Base-by-base conservation (phyloP, 2,888 invertebrate species). In the Meandrusa payeni region DNA sequence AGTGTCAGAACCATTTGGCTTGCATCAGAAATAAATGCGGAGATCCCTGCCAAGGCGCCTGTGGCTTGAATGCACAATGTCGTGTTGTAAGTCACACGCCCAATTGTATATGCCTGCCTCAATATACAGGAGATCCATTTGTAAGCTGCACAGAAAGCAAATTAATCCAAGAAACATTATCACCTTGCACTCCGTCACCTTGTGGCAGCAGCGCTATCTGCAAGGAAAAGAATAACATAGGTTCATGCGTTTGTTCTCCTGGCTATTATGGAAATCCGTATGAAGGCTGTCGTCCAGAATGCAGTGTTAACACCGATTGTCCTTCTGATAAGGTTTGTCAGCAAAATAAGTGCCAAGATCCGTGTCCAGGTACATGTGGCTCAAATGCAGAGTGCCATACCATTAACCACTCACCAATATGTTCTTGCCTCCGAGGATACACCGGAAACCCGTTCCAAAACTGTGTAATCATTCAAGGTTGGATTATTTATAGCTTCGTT, bases 281-380 rank as follows among this genome's bases (percentile, higher is more conserved):
- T 50, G 90, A 90, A 60, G 93, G 92, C 29, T 94, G 94, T 67
- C 87, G 92, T 51, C 94, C 94, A 10, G 94, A 94, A 76, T 94
- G 94, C 64, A 87, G 91, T 0, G 79, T 93, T 10, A 94, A 93
- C 62, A 91, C 93, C 1, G 94, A 94, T 59, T 94, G 94, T 66
- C 81, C 91, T 1, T 91, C 92, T 2, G 92, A 93, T 62, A 90
- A 88, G 65, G 91, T 94, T 10, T 95, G 95, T 55, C 89, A 92
- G 43, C 91, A 91, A 67, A 92, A 92, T 61, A 93, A 93, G 75
- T 95, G 95, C 61, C 83, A 88, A 55, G 92, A 94, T 69, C 94
- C 94, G 4, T 94, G 94, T 59, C 92, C 92, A 0, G 93, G 94
- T 17, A 91, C 92, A 32, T 95, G 95, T 65, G 94, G 93, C 7